Conservation (phyloP, 2,888 invertebrate genomes). For the Lycophotia porphyrea region DNA sequence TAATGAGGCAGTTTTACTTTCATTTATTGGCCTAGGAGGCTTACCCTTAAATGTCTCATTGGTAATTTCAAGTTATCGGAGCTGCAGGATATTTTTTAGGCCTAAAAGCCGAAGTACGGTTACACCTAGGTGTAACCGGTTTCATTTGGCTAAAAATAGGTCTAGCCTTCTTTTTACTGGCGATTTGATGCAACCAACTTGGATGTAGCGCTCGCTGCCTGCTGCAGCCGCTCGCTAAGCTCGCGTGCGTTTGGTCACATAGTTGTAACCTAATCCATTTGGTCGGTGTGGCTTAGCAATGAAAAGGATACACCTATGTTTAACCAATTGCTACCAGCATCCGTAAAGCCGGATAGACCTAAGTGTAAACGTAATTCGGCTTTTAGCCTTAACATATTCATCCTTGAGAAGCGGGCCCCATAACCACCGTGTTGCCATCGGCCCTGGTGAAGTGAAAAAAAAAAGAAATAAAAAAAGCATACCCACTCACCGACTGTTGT, state of each 20-base stretch:
- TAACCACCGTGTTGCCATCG: neutral
- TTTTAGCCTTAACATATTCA: neutral
- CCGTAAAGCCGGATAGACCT: neutral
- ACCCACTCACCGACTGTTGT: conserved; percentile 52
- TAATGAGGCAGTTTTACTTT: too few relatives aligned
- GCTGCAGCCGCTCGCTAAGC: too few relatives aligned
- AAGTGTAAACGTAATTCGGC: neutral
- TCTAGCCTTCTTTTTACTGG: too few relatives aligned
- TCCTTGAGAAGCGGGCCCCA: neutral
- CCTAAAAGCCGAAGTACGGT: too few relatives aligned
- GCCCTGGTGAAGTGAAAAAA: neutral
- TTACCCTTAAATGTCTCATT: neutral
- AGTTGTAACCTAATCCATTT: too few relatives aligned
- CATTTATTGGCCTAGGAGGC: too few relatives aligned
- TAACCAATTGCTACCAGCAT: neutral
- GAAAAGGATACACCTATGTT: neutral
- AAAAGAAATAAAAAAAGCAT: conserved; percentile 19
- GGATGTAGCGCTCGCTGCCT: too few relatives aligned
- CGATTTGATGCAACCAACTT: too few relatives aligned
- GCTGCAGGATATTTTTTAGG: neutral
- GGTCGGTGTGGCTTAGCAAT: too few relatives aligned
- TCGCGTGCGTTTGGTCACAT: too few relatives aligned
- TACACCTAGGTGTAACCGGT: too few relatives aligned
- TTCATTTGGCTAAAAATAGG: too few relatives aligned
- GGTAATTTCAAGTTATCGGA: neutral